Evolutionary conservation across 1,140 invertebrate genomes (phyloP).

Genomic region (Parasteatoda tepidariorum): DNA sequence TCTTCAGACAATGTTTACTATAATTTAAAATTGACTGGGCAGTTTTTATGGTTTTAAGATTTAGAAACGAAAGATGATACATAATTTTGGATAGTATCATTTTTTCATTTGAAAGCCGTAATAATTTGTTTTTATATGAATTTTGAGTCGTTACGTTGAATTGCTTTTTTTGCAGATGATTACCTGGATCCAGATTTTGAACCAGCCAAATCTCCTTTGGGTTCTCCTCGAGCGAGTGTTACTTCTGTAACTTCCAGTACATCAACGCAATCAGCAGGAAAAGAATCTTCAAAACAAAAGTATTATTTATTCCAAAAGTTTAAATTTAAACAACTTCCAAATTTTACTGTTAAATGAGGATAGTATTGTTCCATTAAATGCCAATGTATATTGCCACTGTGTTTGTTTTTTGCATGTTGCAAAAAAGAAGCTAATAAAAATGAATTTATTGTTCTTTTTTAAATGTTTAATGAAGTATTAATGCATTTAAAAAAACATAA

Average conservation of each 20-base stretch:
- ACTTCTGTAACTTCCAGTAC: slow-evolving; percentile 33
- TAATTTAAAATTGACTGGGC: no score
- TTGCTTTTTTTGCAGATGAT: background rate
- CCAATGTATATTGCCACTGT: no score
- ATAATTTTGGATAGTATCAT: background rate
- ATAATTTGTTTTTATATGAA: background rate
- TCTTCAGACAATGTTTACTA: no score
- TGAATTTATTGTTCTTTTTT: no score
- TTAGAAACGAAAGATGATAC: background rate
- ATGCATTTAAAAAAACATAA: background rate
- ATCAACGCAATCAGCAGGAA: slow-evolving; percentile 23
- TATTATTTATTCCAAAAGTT: background rate
- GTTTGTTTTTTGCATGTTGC: no score
- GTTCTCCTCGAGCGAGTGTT: slow-evolving; percentile 40
- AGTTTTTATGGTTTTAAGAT: background rate
- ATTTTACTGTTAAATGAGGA: no score
- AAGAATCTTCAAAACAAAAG: slow-evolving; percentile 38
- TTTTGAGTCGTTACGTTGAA: no score
- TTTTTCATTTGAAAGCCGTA: background rate
- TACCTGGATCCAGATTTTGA: slow-evolving; percentile 40
- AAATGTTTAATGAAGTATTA: no score
- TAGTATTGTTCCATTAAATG: no score
- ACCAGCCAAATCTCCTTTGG: slow-evolving; percentile 25
- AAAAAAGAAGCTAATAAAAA: no score
- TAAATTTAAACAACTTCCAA: background rate